These are phyloP conservation scores for Drosophila rhopaloa DNA, from an alignment of 1,140 invertebrate species.

Conservation along the genomic window DNA sequence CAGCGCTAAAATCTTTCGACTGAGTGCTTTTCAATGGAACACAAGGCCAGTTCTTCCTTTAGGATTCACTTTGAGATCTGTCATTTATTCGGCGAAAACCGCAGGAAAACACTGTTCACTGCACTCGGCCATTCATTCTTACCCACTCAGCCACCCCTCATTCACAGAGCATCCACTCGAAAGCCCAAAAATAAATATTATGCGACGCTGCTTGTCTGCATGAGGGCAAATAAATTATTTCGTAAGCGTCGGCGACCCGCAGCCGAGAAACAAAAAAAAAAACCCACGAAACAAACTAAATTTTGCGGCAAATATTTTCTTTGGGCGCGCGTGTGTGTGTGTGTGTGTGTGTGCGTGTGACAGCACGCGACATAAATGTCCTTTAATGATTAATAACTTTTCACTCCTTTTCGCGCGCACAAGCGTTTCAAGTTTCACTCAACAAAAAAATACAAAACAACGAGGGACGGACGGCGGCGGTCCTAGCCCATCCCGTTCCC, in stretches of 20 bases:
- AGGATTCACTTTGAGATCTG: slow-evolving; percentile 3
- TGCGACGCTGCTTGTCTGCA: slow-evolving; percentile 53
- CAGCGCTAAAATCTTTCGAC: background rate
- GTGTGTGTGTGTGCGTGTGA: slow-evolving; percentile 42
- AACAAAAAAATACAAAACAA: slow-evolving; percentile 26
- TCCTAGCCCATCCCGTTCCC: slow-evolving; percentile 13
- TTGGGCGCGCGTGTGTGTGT: slow-evolving; percentile 7
- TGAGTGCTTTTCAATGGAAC: background rate
- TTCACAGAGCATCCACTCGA: slow-evolving; percentile 11
- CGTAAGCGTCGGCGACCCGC: slow-evolving; percentile 20
- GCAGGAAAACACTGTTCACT: background rate
- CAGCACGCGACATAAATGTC: slow-evolving; percentile 74
- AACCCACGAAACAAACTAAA: slow-evolving; percentile 63
- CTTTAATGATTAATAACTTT: slow-evolving; percentile 79
- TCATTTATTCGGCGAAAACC: slow-evolving; percentile 9
- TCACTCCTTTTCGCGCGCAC: slow-evolving; percentile 69
- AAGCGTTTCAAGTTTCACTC: slow-evolving; percentile 72
- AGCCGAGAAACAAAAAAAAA: slow-evolving; percentile 12
- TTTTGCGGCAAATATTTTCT: slow-evolving; percentile 55
- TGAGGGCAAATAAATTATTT: slow-evolving; percentile 58
- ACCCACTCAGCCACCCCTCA: background rate
- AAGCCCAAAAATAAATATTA: slow-evolving; percentile 48
- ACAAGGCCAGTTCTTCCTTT: background rate
- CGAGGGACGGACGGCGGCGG: slow-evolving; percentile 7
- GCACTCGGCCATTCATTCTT: slow-evolving; percentile 8